phyloP scores from a whole-genome alignment of 1,140 invertebrate species.

The Zaprionus davidi region DNA sequence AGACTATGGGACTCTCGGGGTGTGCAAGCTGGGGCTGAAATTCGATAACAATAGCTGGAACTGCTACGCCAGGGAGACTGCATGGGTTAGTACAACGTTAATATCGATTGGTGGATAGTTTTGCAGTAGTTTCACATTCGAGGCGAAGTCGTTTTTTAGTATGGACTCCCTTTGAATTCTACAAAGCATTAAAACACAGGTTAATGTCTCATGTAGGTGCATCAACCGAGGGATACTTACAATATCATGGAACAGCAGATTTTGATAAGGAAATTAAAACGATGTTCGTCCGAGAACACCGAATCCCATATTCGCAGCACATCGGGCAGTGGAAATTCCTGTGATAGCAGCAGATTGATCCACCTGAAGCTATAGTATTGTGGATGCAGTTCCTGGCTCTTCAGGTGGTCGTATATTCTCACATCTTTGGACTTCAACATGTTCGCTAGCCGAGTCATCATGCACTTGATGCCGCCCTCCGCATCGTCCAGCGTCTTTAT shows the following conservation, averaged over 20 bases:
- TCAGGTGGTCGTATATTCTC: conserved; percentile 90
- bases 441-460: conserved; percentile 92
- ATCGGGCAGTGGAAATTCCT: conserved; percentile 98
- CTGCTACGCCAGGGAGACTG: conserved; percentile 66
- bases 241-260: conserved; percentile 98
- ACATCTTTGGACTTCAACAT: conserved; percentile 92
- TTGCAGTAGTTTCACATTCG: conserved; percentile 96
- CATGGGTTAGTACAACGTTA: conserved; percentile 77
- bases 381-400: conserved; percentile 93
- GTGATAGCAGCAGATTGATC: conserved; percentile 97
- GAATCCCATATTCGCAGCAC: conserved; percentile 98
- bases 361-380: conserved; percentile 95
- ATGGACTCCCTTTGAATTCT: conserved; percentile 93
- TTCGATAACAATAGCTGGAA: neutral
- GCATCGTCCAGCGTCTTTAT: conserved; percentile 97
- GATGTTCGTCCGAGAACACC: conserved; percentile 93
- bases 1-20: conserved; percentile 16
- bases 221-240: conserved; percentile 86
- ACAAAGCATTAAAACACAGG: conserved; percentile 62
- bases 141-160: conserved; percentile 93
- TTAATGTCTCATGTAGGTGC: neutral
- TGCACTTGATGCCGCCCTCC: conserved; percentile 93
- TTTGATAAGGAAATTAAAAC: conserved; percentile 95
- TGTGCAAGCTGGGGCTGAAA: conserved; percentile 35
- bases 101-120: conserved; percentile 92